These are phyloP conservation scores for Phenganax stokvisi DNA, from an alignment of 92 coral and sea anemone genomes.

Conservation along the genomic window DNA sequence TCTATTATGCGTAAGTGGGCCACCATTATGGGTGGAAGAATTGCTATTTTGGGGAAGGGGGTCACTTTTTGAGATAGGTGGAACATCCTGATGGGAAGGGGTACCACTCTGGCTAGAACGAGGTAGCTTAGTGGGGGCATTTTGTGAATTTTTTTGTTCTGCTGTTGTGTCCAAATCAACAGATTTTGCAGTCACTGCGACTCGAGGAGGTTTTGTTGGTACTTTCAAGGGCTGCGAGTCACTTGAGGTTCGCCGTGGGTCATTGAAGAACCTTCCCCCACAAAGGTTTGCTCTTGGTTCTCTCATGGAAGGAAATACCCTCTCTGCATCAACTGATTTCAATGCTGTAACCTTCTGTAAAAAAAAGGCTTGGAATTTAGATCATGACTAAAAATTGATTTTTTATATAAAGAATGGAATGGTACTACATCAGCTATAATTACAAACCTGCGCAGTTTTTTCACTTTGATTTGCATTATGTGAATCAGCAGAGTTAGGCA, in stretches of 20 bases:
- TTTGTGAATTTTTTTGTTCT: not conserved
- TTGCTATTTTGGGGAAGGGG: too few relatives aligned
- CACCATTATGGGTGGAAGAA: too few relatives aligned
- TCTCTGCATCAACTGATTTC: not conserved
- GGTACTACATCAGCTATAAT: not conserved
- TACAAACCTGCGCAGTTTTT: not conserved
- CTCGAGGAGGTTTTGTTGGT: slow-evolving; percentile 24
- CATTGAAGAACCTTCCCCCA: slow-evolving; percentile 36
- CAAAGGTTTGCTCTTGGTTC: slow-evolving; percentile 10
- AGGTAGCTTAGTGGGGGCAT: not conserved
- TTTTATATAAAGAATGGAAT: not conserved
- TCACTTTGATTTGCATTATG: not conserved
- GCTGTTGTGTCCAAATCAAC: not conserved
- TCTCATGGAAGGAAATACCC: slow-evolving; percentile 8
- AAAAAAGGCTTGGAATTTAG: not conserved
- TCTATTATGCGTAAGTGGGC: too few relatives aligned
- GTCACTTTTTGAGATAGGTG: too few relatives aligned
- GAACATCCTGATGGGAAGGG: not conserved
- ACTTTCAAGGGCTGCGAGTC: slow-evolving; percentile 7
- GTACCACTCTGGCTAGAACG: slow-evolving; percentile 1
- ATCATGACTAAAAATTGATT: not conserved
- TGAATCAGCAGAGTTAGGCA: not conserved
- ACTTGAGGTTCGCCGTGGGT: slow-evolving; percentile 5
- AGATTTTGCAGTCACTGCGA: not conserved
- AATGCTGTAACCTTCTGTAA: not conserved